A percentile compares a stretch with the other conserved stretches of the same genome.
phyloP scores from a whole-genome alignment of 30 jellyfish, hydroid and myxozoan genomes.

The Catostylus mosaicus region DNA sequence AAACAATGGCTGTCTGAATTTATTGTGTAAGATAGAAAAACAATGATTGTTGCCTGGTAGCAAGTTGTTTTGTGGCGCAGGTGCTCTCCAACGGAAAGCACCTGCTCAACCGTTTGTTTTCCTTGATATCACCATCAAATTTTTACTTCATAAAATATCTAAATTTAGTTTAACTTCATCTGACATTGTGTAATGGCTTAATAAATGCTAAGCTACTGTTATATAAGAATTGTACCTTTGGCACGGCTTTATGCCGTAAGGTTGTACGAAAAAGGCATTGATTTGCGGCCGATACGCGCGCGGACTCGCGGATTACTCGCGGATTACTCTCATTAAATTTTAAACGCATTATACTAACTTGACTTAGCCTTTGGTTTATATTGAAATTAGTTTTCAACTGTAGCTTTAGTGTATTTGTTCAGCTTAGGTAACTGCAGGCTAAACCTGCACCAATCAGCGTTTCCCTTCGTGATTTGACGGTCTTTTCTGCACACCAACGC shows the following conservation, averaged over 20 bases:
- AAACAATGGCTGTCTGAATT: too few relatives aligned
- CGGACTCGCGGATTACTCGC: neutral
- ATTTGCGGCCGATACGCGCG: neutral
- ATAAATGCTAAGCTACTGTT: neutral
- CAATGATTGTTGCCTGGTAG: constrained; percentile 5
- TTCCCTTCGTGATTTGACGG: neutral
- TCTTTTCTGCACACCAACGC: neutral
- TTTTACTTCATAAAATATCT: neutral
- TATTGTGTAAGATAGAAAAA: neutral
- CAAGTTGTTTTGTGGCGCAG: neutral
- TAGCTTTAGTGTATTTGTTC: constrained; percentile 2
- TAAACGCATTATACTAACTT: constrained; percentile 32
- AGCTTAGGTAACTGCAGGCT: neutral
- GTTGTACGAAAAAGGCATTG: neutral
- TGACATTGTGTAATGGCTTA: neutral
- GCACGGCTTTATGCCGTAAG: neutral
- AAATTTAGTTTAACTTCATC: neutral
- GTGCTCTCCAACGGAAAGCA: neutral
- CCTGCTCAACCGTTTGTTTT: constrained; percentile 7
- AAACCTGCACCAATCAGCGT: neutral
- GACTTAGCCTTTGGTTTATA: constrained; percentile 19
- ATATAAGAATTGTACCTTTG: neutral
- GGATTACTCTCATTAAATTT: constrained; percentile 31
- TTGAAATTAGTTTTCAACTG: constrained; percentile 9
- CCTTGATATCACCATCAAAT: neutral